phyloP scores from a whole-genome alignment of 2,888 invertebrate species.

The Drosophila anomalipes region DNA sequence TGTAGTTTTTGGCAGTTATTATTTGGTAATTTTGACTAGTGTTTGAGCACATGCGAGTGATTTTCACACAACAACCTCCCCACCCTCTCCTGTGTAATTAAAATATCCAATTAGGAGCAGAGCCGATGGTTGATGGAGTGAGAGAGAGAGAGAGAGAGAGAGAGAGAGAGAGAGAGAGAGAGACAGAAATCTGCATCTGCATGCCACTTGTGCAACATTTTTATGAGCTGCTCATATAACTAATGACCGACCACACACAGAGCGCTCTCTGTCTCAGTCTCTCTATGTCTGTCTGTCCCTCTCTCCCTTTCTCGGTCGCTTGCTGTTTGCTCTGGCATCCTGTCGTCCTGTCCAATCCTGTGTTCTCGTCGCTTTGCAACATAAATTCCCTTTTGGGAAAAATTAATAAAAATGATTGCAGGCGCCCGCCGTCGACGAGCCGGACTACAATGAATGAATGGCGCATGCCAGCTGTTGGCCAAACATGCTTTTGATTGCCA shows the following conservation, averaged over 20 bases:
- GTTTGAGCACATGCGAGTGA: constrained; percentile 28
- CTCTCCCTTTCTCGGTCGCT: not conserved
- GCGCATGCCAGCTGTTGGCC: constrained; percentile 79
- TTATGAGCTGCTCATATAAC: constrained; percentile 64
- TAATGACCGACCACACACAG: constrained; percentile 46
- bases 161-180: too few species aligned
- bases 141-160: not conserved
- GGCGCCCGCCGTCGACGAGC: constrained; percentile 49
- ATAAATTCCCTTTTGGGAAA: constrained; percentile 75
- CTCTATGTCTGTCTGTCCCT: not conserved
- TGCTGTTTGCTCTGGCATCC: not conserved
- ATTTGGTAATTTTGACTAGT: constrained; percentile 65
- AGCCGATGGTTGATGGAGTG: not conserved
- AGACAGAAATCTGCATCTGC: constrained; percentile 46
- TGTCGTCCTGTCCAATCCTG: constrained; percentile 17
- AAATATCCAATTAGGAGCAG: constrained; percentile 73
- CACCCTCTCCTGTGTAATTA: constrained; percentile 60
- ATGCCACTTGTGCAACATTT: constrained; percentile 25
- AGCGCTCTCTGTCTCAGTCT: not conserved
- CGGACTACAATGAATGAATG: constrained; percentile 72
- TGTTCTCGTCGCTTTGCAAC: constrained; percentile 41
- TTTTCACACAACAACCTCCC: constrained; percentile 5
- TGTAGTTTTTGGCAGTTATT: constrained; percentile 50
- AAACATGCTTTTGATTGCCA: constrained; percentile 78
- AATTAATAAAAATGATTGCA: constrained; percentile 80